Conservation (phyloP, 2,113 vertebrate species). For the Dasyornis broadbenti region DNA sequence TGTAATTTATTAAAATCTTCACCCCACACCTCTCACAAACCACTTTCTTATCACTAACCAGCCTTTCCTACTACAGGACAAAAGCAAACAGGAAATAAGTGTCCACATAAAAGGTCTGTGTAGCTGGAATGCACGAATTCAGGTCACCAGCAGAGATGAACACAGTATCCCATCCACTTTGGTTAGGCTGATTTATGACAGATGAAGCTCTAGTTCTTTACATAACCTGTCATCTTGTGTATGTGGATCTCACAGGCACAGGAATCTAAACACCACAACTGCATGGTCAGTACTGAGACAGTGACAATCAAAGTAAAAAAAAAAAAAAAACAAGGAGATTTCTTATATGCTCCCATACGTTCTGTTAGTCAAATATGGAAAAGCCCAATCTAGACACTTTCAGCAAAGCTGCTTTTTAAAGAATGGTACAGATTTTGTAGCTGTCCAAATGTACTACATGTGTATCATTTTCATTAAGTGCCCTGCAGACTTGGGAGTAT, state of each 20-base stretch:
- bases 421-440: not conserved
- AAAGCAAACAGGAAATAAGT: fast-evolving
- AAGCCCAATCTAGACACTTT: not conserved
- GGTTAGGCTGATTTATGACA: not conserved
- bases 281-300: not conserved
- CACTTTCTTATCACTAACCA: not conserved
- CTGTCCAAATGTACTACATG: not conserved
- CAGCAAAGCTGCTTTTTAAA: not conserved
- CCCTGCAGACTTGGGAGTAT: not conserved
- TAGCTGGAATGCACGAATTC: not conserved
- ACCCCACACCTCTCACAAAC: not conserved
- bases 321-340: not conserved
- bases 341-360: not conserved
- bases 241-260: not conserved
- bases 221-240: not conserved
- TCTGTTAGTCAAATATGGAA: not conserved
- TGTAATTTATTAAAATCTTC: not conserved
- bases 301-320: not conserved
- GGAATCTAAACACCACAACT: not conserved
- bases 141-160: not conserved
- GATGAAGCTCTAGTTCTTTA: not conserved
- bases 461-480: not conserved
- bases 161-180: not conserved
- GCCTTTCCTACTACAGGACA: not conserved
- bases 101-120: not conserved